These are phyloP conservation scores for Hirtodrosophila alboralis DNA, from an alignment of 2,888 invertebrate species.

Conservation along the genomic window DNA sequence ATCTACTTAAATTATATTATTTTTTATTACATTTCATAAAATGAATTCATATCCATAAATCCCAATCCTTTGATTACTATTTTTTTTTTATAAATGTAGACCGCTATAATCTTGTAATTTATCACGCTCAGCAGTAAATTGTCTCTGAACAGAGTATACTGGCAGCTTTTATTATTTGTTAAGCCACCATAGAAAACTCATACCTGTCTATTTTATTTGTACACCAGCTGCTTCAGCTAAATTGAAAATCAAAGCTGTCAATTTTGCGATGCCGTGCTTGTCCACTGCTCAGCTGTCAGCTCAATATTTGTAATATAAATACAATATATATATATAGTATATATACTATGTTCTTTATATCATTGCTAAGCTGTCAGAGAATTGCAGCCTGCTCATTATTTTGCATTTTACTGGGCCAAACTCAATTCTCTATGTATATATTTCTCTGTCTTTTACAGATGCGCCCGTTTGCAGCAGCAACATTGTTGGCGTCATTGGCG, in stretches of 20 bases:
- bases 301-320: conserved; percentile 64
- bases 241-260: conserved; percentile 76
- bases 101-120: no score
- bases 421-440: conserved; percentile 9
- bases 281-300: conserved; percentile 60
- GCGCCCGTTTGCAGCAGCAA: conserved; percentile 91
- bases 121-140: no score
- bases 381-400: conserved; percentile 63
- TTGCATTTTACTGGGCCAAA: conserved; percentile 15
- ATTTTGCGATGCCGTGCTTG: conserved; percentile 42
- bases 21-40: no score
- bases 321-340: conserved; percentile 54
- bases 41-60: no score
- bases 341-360: no score
- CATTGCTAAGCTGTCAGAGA: conserved; percentile 42
- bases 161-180: no score
- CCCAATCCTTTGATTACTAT: no score
- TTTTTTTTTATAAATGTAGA: no score
- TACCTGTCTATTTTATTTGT: conserved; percentile 30
- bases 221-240: conserved; percentile 64
- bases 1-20: no score
- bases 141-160: no score
- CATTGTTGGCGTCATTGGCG: conserved; percentile 91
- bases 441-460: conserved; percentile 85
- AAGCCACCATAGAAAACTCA: no score